Conservation (phyloP, 2,888 invertebrate species). For the Thera obeliscata region DNA sequence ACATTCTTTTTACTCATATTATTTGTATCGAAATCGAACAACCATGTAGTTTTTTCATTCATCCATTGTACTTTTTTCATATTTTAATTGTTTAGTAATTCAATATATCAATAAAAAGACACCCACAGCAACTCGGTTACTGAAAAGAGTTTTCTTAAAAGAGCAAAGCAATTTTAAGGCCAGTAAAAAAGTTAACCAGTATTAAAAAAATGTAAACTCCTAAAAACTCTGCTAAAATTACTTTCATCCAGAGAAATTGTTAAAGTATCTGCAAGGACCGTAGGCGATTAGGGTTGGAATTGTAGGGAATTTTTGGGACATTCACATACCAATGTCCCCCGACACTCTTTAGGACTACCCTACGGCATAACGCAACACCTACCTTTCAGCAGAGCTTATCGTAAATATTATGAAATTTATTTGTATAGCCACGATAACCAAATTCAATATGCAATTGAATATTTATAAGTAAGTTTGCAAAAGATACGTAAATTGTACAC, state of each 20-base stretch:
- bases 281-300: slow-evolving; percentile 41
- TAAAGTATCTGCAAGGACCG: slow-evolving; percentile 36
- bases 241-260: slow-evolving; percentile 34
- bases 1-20: no score
- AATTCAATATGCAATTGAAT: background rate
- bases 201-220: background rate
- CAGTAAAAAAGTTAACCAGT: no score
- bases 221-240: slow-evolving; percentile 21
- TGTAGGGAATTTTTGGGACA: slow-evolving; percentile 37
- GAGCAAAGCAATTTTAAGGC: no score
- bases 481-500: no score
- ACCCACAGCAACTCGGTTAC: no score
- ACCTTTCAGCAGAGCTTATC: slow-evolving; percentile 8
- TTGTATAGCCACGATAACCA: slow-evolving; percentile 8
- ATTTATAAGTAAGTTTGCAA: no score
- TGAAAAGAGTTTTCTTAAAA: no score
- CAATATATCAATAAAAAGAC: no score
- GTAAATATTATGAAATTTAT: slow-evolving; percentile 14
- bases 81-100: no score
- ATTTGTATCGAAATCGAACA: no score
- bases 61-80: no score
- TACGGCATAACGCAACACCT: slow-evolving; percentile 21
- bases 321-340: slow-evolving; percentile 35
- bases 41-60: no score
- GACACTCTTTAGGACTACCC: slow-evolving; percentile 40